Evolutionary conservation across 1,140 invertebrate species (phyloP).

Genomic region (Ctenoplectra terminalis): DNA sequence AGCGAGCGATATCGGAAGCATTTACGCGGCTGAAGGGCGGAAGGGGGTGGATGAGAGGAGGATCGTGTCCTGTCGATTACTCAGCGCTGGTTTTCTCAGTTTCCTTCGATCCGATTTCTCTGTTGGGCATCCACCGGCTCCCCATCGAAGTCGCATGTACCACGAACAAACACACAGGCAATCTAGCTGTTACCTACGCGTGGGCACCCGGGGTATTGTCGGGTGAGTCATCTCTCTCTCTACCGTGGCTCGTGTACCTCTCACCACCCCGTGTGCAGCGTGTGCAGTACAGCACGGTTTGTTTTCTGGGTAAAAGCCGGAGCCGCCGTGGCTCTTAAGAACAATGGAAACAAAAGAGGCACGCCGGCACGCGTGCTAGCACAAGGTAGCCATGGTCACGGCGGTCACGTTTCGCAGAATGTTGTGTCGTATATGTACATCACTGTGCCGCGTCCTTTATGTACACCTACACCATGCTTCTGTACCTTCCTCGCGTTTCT

Average conservation of each 20-base stretch:
- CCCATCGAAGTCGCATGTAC: neutral
- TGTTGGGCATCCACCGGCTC: neutral
- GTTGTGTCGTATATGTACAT: slow-evolving; percentile 53
- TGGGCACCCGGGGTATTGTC: slow-evolving; percentile 53
- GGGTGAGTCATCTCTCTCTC: slow-evolving; percentile 67
- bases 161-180: slow-evolving; percentile 15
- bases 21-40: neutral
- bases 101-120: slow-evolving; percentile 19
- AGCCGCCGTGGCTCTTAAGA: slow-evolving; percentile 60
- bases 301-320: slow-evolving; percentile 70
- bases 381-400: slow-evolving; percentile 70
- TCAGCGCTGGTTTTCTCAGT: neutral
- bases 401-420: slow-evolving; percentile 75
- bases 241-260: slow-evolving; percentile 29
- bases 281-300: slow-evolving; percentile 57
- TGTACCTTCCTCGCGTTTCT: slow-evolving; percentile 19
- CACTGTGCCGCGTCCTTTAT: slow-evolving; percentile 11
- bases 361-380: slow-evolving; percentile 63
- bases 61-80: neutral
- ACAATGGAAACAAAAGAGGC: slow-evolving; percentile 77
- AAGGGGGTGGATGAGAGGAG: neutral
- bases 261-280: slow-evolving; percentile 49
- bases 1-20: neutral
- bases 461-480: neutral
- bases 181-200: slow-evolving; percentile 52